Evolutionary conservation across 2,888 invertebrate genomes (phyloP), one percentile per base, ranked within the genome.

Genomic region (Nesidiocoris tenuis): DNA sequence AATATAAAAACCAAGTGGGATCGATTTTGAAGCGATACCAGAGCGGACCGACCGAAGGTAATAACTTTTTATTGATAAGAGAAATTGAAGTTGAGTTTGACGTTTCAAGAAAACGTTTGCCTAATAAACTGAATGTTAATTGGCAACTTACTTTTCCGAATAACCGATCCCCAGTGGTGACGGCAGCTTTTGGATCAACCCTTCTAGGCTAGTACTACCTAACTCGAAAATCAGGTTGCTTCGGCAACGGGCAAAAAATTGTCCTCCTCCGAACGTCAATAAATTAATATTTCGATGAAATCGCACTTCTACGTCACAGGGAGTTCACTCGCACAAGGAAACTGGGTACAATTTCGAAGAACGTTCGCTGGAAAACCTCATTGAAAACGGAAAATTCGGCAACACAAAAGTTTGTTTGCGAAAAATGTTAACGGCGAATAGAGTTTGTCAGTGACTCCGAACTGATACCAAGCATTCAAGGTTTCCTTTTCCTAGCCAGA

Each of bases 401-500:
- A 39, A 39, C 39, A 39, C 39, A 12, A 39, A 3, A 39, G 39
- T 39, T 39, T 39, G 39, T 39, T 39, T 39, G 18, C 61, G 57
- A 61, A n/a, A n/a, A n/a, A 24, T 72, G 63, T 72, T 72, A 72
- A 61, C 72, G 56, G 19, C 63, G 19, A 39, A 22, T 61, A 63
- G 39, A 7, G 3, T 39, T 3, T 39, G 5, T 12, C 39, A 3
- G 39, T 39, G 5, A 39, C 5, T 12, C 12, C 12, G 39, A 39
- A 39, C 61, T 72, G 63, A 61, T 72, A 63, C 24, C 61, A 72
- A 72, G 72, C 72, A 61, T 61, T n/a, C 9, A 39, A 18, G 67
- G 72, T 72, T 76, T 74, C n/a, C n/a, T n/a, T n/a, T n/a, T n/a
- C n/a, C n/a, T n/a, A n/a, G 66, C 57, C 63, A 75, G 77, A 77